phyloP scores from a whole-genome alignment of 2,888 invertebrate genomes.

The Cepaea hortensis region DNA sequence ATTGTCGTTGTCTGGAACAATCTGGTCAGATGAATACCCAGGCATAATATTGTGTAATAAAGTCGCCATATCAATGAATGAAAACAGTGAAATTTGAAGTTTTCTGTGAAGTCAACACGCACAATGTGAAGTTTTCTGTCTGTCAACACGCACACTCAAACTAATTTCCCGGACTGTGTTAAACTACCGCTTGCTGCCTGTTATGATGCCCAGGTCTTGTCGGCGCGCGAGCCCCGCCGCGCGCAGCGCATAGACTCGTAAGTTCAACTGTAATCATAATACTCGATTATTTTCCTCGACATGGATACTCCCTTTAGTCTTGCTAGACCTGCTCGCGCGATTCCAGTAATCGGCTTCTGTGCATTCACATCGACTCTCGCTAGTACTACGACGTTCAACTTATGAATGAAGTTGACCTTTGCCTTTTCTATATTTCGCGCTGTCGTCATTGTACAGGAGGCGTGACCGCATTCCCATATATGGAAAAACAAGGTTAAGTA shows the following conservation, averaged over 20 bases:
- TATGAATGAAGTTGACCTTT: conserved; percentile 29
- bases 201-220: background rate
- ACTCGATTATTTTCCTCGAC: background rate
- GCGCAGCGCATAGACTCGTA: background rate
- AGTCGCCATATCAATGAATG: background rate
- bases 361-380: background rate
- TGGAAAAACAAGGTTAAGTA: conserved; percentile 11
- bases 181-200: background rate
- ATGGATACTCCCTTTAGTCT: too few relatives aligned
- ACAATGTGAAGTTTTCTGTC: background rate
- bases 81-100: background rate
- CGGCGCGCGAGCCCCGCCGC: background rate
- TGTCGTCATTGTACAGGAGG: background rate
- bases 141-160: background rate
- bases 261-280: background rate
- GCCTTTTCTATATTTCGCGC: background rate
- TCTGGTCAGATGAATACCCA: background rate
- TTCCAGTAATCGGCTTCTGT: conserved; percentile 4
- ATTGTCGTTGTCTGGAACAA: conserved; percentile 6
- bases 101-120: too few relatives aligned
- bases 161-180: background rate
- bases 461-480: background rate
- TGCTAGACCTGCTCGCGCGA: background rate
- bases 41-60: background rate
- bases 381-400: background rate